Conservation (phyloP, 2,888 invertebrate species). For the Hecatera dysodea region DNA sequence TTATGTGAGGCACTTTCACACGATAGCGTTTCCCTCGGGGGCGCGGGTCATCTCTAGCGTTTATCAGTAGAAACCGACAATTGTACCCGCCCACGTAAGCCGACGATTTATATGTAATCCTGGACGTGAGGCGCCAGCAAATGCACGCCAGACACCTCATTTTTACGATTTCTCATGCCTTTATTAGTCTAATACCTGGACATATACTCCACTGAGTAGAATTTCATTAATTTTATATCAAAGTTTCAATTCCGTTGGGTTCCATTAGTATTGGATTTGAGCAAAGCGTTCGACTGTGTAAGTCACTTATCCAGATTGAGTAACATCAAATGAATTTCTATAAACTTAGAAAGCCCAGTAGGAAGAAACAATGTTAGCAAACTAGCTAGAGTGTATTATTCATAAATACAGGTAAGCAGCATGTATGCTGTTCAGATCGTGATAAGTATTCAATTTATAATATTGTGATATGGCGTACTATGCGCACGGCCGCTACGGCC, state of each 20-base stretch:
- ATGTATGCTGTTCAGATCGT: conserved; percentile 50
- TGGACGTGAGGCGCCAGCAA: conserved; percentile 73
- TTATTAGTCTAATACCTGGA: conserved; percentile 44
- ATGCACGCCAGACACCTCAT: conserved; percentile 64
- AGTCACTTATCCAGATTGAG: conserved; percentile 8
- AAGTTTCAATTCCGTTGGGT: conserved; percentile 2
- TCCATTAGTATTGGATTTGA: conserved; percentile 17
- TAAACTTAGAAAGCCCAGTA: conserved; percentile 36
- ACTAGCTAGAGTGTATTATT: conserved; percentile 30
- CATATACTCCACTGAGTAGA: conserved; percentile 17
- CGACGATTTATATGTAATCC: conserved; percentile 78
- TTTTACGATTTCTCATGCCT: conserved; percentile 66
- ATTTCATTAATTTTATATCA: conserved; percentile 9
- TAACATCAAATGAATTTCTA: conserved; percentile 20
- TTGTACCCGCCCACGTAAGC: conserved; percentile 79
- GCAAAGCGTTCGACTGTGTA: conserved; percentile 9
- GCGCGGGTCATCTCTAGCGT: conserved; percentile 72
- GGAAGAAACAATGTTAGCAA: conserved; percentile 35
- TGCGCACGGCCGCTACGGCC: conserved; percentile 63
- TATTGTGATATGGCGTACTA: conserved; percentile 67
- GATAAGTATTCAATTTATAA: conserved; percentile 67
- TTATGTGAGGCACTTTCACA: conserved; percentile 69
- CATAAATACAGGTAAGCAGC: conserved; percentile 48
- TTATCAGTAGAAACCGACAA: conserved; percentile 78
- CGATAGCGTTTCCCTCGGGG: conserved; percentile 70